phyloP scores from a whole-genome alignment of 1,140 invertebrate genomes.

The Drosophila navojoa region DNA sequence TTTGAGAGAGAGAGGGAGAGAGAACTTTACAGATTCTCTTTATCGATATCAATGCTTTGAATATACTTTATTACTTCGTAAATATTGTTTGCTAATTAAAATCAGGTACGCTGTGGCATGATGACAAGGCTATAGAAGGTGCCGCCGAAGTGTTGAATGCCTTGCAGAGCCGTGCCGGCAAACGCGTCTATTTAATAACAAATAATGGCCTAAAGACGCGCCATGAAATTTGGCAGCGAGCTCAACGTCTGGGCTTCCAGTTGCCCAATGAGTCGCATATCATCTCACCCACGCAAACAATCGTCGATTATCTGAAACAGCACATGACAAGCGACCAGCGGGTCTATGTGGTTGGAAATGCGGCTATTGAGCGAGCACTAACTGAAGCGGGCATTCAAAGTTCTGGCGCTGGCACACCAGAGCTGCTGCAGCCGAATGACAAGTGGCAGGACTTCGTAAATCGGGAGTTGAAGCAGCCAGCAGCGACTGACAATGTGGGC shows the following conservation, averaged over 20 bases:
- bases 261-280: conserved; percentile 90
- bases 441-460: conserved; percentile 72
- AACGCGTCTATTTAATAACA: conserved; percentile 94
- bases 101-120: conserved; percentile 92
- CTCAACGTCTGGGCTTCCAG: conserved; percentile 89
- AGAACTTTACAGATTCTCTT: too few species aligned
- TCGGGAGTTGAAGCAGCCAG: conserved; percentile 60
- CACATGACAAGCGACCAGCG: conserved; percentile 86
- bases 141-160: conserved; percentile 90
- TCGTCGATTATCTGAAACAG: conserved; percentile 91
- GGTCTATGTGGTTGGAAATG: conserved; percentile 94
- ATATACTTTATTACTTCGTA: not conserved
- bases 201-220: conserved; percentile 97
- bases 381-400: conserved; percentile 90
- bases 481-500: conserved; percentile 89
- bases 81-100: conserved; percentile 14
- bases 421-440: conserved; percentile 36
- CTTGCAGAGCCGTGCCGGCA: conserved; percentile 88
- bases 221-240: conserved; percentile 91
- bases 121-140: conserved; percentile 88
- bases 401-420: conserved; percentile 87
- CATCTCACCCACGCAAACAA: conserved; percentile 92
- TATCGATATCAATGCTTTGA: not conserved
- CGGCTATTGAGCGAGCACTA: conserved; percentile 92
- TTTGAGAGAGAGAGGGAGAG: too few species aligned